Evolutionary conservation across 2,113 vertebrate genomes (phyloP), one percentile per base, ranked within the genome.

Genomic region (Tragelaphus strepsiceros): DNA sequence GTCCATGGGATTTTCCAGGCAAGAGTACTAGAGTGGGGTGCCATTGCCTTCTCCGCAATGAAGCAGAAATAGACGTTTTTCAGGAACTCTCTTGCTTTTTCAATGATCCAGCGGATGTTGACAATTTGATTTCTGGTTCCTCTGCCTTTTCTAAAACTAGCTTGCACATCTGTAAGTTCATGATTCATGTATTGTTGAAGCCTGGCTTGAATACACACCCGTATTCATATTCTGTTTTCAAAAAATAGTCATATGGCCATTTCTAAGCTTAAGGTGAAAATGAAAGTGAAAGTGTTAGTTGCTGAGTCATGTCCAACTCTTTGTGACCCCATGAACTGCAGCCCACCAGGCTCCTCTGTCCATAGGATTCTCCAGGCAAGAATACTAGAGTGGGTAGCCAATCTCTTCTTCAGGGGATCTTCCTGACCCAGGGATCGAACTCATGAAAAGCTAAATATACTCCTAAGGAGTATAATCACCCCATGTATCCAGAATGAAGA

Each of bases 141-240:
- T 35, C 64, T 35, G n/a, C 64, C n/a, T 71, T 71, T 22, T 71
- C 17, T 71, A 71, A 71, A 71, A 22, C n/a, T 10, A 71, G 67
- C 19, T 71, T 39, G n/a, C 19, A 71, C n/a, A 39, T 35, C n/a
- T 35, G 64, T 11, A 71, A 35, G 17, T 71, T 71, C n/a, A 35
- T 12, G 64, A 1, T 35, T 71, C 64, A 35, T 0, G 0, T 71
- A 22, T 39, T 71, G n/a, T 2, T 71, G n/a, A 39, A 71, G n/a
- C 67, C 19, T 35, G 67, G 19, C 17, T 35, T 35, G 4, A 71
- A 35, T 35, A 11, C 4, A 10, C 15, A 43, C 54, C 35, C n/a
- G 10, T 35, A 46, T 21, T 62, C 35, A 35, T 16, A 13, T 74
- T 78, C 59, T 53, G 0, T 53, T 80, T 94, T 61, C 19, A 46